Conservation (phyloP, 1,140 invertebrate species). For the Diplogasteroides magnus region DNA sequence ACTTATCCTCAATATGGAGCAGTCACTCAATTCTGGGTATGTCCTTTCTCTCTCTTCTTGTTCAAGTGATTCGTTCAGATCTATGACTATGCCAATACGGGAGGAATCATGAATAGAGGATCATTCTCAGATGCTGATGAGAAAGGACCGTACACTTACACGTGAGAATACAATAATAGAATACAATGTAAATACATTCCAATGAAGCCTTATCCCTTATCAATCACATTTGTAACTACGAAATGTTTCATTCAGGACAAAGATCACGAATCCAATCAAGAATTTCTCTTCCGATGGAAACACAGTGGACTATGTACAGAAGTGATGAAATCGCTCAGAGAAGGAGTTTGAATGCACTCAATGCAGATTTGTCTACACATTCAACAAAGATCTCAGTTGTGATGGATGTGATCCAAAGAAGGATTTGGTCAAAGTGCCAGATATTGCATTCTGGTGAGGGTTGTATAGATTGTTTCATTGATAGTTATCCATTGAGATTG, state of each 20-base stretch:
- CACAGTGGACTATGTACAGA: slow-evolving; percentile 18
- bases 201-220: no score
- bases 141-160: slow-evolving; percentile 31
- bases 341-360: no score
- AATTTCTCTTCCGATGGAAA: slow-evolving; percentile 14
- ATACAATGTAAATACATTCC: no score
- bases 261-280: slow-evolving; percentile 12
- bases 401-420: slow-evolving; percentile 22
- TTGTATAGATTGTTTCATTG: no score
- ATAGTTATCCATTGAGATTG: no score
- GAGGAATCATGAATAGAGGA: slow-evolving; percentile 27
- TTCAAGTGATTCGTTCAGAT: no score
- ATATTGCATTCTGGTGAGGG: no score
- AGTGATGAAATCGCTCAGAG: no score
- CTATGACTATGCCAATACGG: slow-evolving; percentile 28
- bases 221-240: no score
- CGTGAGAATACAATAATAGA: no score
- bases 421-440: slow-evolving; percentile 23
- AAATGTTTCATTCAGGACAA: slow-evolving; percentile 25
- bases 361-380: slow-evolving; percentile 17
- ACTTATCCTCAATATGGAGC: slow-evolving; percentile 16
- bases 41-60: no score
- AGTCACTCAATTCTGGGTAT: slow-evolving; percentile 20
- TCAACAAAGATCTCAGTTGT: slow-evolving; percentile 20
- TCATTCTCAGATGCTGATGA: slow-evolving; percentile 23